These are phyloP conservation scores for Phymanthus crucifer DNA, from an alignment of 92 coral and sea anemone species.

Conservation along the genomic window DNA sequence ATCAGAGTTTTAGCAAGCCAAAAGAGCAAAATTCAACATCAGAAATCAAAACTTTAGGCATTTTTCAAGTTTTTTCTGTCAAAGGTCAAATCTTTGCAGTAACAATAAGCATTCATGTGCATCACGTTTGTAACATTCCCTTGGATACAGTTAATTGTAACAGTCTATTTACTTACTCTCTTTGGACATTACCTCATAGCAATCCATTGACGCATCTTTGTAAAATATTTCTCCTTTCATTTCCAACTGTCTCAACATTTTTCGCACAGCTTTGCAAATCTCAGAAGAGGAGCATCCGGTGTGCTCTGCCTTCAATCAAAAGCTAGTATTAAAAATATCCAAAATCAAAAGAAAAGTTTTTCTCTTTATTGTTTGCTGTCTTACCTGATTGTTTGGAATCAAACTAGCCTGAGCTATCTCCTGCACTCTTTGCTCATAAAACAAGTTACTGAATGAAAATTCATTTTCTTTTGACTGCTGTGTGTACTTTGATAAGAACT, in stretches of 20 bases:
- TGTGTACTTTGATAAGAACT: not conserved
- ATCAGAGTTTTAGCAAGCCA: too few species aligned
- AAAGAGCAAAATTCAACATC: too few species aligned
- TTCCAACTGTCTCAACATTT: constrained; percentile 59
- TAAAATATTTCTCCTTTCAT: constrained; percentile 65
- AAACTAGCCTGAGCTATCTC: not conserved
- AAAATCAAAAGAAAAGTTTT: too few species aligned
- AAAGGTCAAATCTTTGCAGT: too few species aligned
- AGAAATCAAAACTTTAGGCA: too few species aligned
- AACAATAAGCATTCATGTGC: too few species aligned
- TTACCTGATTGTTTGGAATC: not conserved
- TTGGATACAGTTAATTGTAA: too few species aligned
- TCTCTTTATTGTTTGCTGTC: not conserved
- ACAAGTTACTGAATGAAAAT: constrained; percentile 17
- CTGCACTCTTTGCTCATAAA: not conserved
- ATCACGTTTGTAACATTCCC: too few species aligned
- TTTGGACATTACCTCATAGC: constrained; percentile 47
- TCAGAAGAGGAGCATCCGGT: constrained; percentile 21
- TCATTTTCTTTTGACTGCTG: not conserved
- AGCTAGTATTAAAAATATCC: too few species aligned
- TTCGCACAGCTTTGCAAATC: constrained; percentile 41
- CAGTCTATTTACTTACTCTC: not conserved
- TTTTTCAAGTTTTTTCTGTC: too few species aligned
- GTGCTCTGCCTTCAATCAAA: not conserved
- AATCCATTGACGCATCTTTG: constrained; percentile 48